A percentile compares a stretch with the other conserved stretches of the same genome.
phyloP scores from a whole-genome alignment of 2,113 vertebrate species.

The Orientallactaga bullata region DNA sequence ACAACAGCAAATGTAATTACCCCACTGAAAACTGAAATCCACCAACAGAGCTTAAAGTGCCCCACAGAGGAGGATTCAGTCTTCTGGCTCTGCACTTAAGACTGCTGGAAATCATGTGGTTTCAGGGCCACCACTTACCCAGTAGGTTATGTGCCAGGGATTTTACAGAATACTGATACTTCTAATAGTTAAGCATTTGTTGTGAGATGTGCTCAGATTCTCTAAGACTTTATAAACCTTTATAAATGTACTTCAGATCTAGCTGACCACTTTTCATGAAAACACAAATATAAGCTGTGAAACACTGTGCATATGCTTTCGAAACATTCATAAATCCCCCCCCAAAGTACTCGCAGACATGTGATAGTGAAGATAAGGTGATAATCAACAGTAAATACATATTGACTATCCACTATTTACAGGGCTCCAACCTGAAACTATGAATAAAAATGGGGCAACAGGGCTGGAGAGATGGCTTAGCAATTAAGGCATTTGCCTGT shows the following conservation, averaged over 20 bases:
- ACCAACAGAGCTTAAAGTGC: background rate
- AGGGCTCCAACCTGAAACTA: background rate
- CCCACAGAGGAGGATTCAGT: background rate
- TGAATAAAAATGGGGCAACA: background rate
- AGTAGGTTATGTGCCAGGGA: background rate
- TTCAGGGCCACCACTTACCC: background rate
- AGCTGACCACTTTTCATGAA: background rate
- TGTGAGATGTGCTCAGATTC: conserved; percentile 7
- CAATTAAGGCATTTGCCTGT: too few relatives aligned
- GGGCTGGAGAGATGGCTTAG: too few relatives aligned
- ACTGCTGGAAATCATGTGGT: background rate
- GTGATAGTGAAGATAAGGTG: background rate
- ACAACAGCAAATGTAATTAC: background rate
- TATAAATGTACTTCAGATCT: background rate
- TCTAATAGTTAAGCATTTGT: conserved; percentile 7
- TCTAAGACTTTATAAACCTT: conserved; percentile 14
- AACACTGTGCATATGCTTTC: background rate
- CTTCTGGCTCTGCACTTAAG: rapidly evolving
- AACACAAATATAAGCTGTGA: conserved; percentile 7
- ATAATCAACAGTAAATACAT: background rate
- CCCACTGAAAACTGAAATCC: background rate
- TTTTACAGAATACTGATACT: background rate
- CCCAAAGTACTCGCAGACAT: background rate
- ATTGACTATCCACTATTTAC: background rate
- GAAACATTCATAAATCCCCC: background rate